Conservation (phyloP, 2,888 invertebrate species). For the Helleia helle region DNA sequence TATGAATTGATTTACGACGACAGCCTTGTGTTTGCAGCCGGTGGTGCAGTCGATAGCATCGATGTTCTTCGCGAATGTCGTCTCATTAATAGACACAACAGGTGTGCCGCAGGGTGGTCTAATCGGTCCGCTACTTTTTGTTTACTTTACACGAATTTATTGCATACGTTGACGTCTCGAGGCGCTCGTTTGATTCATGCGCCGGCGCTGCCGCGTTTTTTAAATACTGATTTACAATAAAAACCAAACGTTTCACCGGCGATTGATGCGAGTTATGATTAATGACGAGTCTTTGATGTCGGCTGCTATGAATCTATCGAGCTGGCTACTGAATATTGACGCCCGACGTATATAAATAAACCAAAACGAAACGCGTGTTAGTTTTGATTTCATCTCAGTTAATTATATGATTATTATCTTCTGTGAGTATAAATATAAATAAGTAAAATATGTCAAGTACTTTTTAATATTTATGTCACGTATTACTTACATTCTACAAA, state of each 20-base stretch:
- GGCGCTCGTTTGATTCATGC: slow-evolving; percentile 66
- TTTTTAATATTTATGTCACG: too few relatives aligned
- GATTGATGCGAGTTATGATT: slow-evolving; percentile 74
- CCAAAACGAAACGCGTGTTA: slow-evolving; percentile 50
- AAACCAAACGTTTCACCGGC: slow-evolving; percentile 66
- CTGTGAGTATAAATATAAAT: slow-evolving; percentile 22
- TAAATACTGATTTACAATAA: slow-evolving; percentile 72
- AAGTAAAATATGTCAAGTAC: too few relatives aligned
- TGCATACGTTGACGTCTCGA: slow-evolving; percentile 63
- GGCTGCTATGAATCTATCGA: slow-evolving; percentile 71
- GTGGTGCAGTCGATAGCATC: slow-evolving; percentile 41
- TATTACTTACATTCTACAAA: too few relatives aligned
- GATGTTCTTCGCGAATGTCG: slow-evolving; percentile 28
- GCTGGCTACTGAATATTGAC: slow-evolving; percentile 69
- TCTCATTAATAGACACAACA: slow-evolving; percentile 62
- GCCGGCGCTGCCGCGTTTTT: slow-evolving; percentile 66
- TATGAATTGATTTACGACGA: slow-evolving; percentile 47
- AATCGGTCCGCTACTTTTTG: slow-evolving; percentile 48
- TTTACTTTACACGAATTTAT: slow-evolving; percentile 67
- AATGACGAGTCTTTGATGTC: slow-evolving; percentile 69
- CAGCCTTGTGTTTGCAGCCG: slow-evolving; percentile 13
- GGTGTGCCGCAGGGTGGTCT: slow-evolving; percentile 66
- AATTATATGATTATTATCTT: slow-evolving; percentile 67
- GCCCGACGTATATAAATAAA: slow-evolving; percentile 61
- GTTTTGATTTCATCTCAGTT: slow-evolving; percentile 57